A percentile compares a stretch with the other conserved stretches of the same genome.
Conservation (phyloP, 2,113 vertebrate species). For the Notechis scutatus region DNA sequence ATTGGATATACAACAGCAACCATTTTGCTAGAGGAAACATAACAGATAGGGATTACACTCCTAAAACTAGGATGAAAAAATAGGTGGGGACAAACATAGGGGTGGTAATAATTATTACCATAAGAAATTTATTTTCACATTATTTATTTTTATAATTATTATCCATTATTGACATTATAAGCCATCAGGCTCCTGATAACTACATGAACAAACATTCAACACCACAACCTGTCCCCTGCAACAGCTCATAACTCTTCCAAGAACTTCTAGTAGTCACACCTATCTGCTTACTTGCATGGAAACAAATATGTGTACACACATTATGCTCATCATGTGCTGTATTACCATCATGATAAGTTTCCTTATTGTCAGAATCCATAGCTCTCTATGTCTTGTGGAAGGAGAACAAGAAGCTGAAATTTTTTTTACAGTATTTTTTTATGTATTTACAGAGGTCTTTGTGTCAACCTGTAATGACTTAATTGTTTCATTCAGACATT, state of each 20-base stretch:
- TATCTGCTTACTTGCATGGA: not conserved
- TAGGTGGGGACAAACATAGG: not conserved
- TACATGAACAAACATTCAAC: not conserved
- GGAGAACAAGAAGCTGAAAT: not conserved
- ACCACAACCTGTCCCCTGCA: not conserved
- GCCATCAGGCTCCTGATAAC: not conserved
- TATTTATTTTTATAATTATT: not conserved
- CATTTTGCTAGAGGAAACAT: not conserved
- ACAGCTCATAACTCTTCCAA: not conserved
- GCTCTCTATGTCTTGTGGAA: not conserved
- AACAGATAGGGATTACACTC: constrained; percentile 1
- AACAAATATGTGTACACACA: not conserved
- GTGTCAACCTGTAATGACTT: not conserved
- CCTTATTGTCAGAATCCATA: not conserved
- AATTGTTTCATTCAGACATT: not conserved
- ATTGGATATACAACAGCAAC: fast-evolving
- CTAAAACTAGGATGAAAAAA: not conserved
- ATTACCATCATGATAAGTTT: not conserved
- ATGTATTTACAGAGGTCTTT: not conserved
- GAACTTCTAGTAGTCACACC: not conserved
- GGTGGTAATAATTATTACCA: not conserved
- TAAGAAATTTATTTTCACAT: not conserved
- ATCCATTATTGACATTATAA: not conserved
- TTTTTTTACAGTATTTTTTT: not conserved
- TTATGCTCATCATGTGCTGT: not conserved